A percentile compares a stretch with the other conserved stretches of the same genome.
These are phyloP conservation scores for Rhagophthalmus giganteus DNA, from an alignment of 2,888 invertebrate species.

Conservation along the genomic window DNA sequence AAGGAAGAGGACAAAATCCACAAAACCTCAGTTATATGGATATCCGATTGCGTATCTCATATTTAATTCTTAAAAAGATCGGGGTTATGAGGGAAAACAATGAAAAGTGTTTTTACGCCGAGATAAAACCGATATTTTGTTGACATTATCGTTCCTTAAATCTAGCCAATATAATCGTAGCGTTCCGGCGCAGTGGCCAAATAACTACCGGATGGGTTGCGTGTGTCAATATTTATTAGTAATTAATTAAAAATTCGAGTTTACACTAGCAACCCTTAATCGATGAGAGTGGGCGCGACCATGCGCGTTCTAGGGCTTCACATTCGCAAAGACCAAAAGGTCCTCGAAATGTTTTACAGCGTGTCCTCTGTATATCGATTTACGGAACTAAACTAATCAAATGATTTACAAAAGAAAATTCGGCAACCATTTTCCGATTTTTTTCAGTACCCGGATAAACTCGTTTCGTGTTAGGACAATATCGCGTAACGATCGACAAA, in stretches of 20 bases:
- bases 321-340: slow-evolving; percentile 5
- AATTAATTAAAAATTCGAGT: slow-evolving; percentile 34
- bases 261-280: slow-evolving; percentile 23
- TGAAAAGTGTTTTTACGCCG: background rate
- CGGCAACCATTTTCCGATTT: slow-evolving; percentile 5
- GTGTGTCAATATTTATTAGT: slow-evolving; percentile 34
- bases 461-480: no score
- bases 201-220: slow-evolving; percentile 30
- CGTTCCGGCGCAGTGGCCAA: slow-evolving; percentile 33
- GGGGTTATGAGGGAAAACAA: background rate
- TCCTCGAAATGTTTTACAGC: slow-evolving; percentile 10
- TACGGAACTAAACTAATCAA: slow-evolving; percentile 12
- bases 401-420: slow-evolving; percentile 18
- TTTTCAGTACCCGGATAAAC: no score
- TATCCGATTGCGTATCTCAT: slow-evolving; percentile 16
- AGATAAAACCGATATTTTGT: slow-evolving; percentile 9
- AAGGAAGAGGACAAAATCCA: slow-evolving; percentile 13
- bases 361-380: slow-evolving; percentile 15
- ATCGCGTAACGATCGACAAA: no score
- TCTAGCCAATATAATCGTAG: slow-evolving; percentile 32
- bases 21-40: slow-evolving; percentile 8
- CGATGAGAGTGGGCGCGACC: slow-evolving; percentile 21
- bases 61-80: slow-evolving; percentile 14
- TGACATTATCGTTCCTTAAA: slow-evolving; percentile 29
- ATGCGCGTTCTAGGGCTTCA: slow-evolving; percentile 16